Conservation (phyloP, 2,888 invertebrate genomes). For the Stenodema calcarata region DNA sequence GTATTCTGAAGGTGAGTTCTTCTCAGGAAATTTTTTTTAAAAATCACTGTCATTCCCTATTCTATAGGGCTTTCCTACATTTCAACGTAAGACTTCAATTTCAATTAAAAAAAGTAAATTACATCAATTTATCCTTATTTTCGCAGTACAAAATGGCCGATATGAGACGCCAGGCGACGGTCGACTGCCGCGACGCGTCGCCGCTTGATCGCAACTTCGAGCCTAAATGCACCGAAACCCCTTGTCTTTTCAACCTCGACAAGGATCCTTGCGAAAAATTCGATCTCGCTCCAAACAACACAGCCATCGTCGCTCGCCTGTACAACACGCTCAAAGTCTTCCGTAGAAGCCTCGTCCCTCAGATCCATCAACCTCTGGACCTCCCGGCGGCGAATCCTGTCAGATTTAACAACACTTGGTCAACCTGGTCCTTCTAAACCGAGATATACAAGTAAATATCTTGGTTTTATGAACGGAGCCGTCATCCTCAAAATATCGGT, state of each 20-base stretch:
- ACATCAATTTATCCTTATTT: too few species aligned
- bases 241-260: slow-evolving; percentile 76
- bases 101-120: too few species aligned
- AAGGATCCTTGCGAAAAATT: slow-evolving; percentile 81
- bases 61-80: too few species aligned
- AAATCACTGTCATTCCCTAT: too few species aligned
- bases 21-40: too few species aligned
- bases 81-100: too few species aligned
- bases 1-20: too few species aligned
- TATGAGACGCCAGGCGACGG: slow-evolving; percentile 62
- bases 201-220: slow-evolving; percentile 48
- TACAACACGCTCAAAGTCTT: slow-evolving; percentile 65
- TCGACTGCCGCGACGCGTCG: slow-evolving; percentile 60
- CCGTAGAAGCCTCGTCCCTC: slow-evolving; percentile 66
- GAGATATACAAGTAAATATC: too few species aligned
- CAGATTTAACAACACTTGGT: slow-evolving; percentile 76
- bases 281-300: slow-evolving; percentile 65
- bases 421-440: slow-evolving; percentile 65
- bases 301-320: slow-evolving; percentile 65
- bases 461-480: too few species aligned
- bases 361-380: slow-evolving; percentile 65
- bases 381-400: slow-evolving; percentile 71
- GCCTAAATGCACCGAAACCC: slow-evolving; percentile 66
- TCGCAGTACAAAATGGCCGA: slow-evolving; percentile 59
- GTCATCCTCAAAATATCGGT: too few species aligned